These are phyloP conservation scores for Drosophila meridionalis DNA, from an alignment of 2,888 invertebrate species.

Conservation along the genomic window DNA sequence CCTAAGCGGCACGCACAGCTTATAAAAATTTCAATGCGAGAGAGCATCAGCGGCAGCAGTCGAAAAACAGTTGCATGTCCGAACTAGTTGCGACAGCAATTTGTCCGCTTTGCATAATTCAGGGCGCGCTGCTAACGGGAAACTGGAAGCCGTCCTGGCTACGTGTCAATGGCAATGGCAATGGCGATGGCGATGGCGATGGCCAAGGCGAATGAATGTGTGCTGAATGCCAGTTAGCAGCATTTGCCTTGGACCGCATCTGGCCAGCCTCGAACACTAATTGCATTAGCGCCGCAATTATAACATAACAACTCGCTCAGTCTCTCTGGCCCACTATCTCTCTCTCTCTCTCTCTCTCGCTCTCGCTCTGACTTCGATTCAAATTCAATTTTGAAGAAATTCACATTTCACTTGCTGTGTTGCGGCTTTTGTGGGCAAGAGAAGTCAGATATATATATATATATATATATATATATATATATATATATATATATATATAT, in stretches of 20 bases:
- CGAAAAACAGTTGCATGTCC: conserved; percentile 68
- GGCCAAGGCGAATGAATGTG: background rate
- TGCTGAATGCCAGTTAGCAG: background rate
- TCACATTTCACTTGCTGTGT: conserved; percentile 23
- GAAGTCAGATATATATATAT: background rate
- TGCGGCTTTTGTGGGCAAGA: conserved; percentile 41
- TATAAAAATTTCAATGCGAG: conserved; percentile 66
- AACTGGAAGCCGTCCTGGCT: background rate
- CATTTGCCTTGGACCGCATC: conserved; percentile 19
- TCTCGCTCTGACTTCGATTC: conserved; percentile 6
- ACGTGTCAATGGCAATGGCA: conserved; percentile 22
- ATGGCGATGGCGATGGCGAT: conserved; percentile 10
- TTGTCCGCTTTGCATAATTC: conserved; percentile 69
- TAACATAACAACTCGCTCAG: conserved; percentile 25
- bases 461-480: background rate
- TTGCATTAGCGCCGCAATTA: conserved; percentile 58
- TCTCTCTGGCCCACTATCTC: background rate
- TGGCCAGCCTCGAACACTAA: conserved; percentile 24
- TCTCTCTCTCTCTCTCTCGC: background rate
- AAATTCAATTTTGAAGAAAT: conserved; percentile 33
- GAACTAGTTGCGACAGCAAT: conserved; percentile 66
- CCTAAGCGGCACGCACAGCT: conserved; percentile 65
- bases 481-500: background rate
- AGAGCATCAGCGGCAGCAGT: conserved; percentile 25
- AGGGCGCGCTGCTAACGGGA: conserved; percentile 23